phyloP scores from a whole-genome alignment of 2,797 vertebrate genomes.

The Menidia menidia region DNA sequence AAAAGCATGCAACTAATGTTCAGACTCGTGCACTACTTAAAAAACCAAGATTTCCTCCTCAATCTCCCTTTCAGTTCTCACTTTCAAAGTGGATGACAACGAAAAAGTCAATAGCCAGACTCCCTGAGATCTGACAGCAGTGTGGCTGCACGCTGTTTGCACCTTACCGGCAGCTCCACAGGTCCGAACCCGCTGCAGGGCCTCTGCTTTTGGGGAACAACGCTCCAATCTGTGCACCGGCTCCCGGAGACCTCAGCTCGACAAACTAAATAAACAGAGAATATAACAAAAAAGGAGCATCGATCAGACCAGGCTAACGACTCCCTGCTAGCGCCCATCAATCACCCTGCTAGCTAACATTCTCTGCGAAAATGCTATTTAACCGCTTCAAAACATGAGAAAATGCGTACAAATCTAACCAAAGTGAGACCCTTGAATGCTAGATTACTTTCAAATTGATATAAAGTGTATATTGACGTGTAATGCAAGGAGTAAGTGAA shows the following conservation, averaged over 20 bases:
- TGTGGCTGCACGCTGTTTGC: conserved; percentile 11
- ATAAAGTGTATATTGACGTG: accelerated
- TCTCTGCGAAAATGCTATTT: not conserved
- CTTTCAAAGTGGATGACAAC: not conserved
- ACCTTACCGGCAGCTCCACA: conserved; percentile 55
- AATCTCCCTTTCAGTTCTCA: not conserved
- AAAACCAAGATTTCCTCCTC: not conserved
- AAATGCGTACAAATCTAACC: not conserved
- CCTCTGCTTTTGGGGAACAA: not conserved
- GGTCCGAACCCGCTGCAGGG: conserved; percentile 36
- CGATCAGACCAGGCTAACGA: conserved; percentile 17
- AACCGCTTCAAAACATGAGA: not conserved
- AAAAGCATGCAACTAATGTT: not conserved
- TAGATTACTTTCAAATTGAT: accelerated
- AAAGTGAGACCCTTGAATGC: accelerated
- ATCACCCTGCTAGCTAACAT: conserved; percentile 19
- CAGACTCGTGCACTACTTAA: not conserved
- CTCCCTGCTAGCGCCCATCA: conserved; percentile 38
- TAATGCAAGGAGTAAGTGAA: not conserved
- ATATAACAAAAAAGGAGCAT: conserved; percentile 11
- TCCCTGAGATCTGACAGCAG: too few relatives aligned
- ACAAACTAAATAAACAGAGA: conserved; percentile 28
- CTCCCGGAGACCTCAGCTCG: conserved; percentile 20
- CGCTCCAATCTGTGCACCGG: conserved; percentile 12
- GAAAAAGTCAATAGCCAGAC: not conserved